These are phyloP conservation scores for Hydropsyche tenuis DNA, from an alignment of 1,140 invertebrate species.

Conservation along the genomic window DNA sequence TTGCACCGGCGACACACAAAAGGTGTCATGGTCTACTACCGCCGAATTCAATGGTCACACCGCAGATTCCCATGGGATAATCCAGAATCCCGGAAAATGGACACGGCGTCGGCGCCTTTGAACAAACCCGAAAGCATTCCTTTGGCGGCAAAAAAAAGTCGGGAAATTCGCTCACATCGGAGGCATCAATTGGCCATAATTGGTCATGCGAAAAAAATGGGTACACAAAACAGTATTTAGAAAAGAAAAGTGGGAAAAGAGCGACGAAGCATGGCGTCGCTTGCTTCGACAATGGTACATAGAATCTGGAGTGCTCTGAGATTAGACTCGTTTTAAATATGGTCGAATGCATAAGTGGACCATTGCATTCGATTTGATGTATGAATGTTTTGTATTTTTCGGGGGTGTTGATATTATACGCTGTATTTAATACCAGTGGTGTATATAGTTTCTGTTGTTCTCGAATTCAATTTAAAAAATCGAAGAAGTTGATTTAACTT, in stretches of 20 bases:
- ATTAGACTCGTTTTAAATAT: constrained; percentile 7
- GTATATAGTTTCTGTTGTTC: too few relatives aligned
- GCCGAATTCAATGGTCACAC: constrained; percentile 6
- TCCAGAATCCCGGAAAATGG: not conserved
- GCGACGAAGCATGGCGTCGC: not conserved
- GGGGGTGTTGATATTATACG: too few relatives aligned
- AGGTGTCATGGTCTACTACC: constrained; percentile 3
- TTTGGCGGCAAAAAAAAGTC: not conserved
- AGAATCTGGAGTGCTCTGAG: constrained; percentile 18
- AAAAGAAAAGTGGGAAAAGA: not conserved
- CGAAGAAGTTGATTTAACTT: too few relatives aligned
- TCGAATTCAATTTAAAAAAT: too few relatives aligned
- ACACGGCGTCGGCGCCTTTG: not conserved
- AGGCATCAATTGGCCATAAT: too few relatives aligned
- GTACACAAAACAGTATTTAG: too few relatives aligned
- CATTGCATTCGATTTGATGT: not conserved
- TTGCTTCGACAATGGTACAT: not conserved
- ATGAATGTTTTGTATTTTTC: too few relatives aligned
- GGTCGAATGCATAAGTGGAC: constrained; percentile 8
- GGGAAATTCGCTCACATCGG: too few relatives aligned
- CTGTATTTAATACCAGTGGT: too few relatives aligned
- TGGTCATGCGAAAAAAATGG: too few relatives aligned
- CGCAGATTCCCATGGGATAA: constrained; percentile 12
- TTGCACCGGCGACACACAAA: constrained; percentile 12
- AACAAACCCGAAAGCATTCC: not conserved